A percentile compares a stretch with the other conserved stretches of the same genome.
These are phyloP conservation scores for Megathymus violae DNA, from an alignment of 1,140 invertebrate species.

Conservation along the genomic window DNA sequence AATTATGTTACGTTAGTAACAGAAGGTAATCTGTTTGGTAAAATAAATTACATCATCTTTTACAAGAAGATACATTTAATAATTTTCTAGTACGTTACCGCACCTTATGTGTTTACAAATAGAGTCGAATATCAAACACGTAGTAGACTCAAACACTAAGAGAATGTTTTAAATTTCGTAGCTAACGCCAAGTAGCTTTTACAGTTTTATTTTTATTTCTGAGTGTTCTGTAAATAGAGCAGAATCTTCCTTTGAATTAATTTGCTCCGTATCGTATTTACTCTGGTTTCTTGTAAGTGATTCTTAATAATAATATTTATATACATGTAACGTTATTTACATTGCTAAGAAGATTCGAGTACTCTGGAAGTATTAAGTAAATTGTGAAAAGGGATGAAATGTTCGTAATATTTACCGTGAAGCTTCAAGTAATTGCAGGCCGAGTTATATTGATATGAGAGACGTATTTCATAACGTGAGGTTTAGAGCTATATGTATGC, in stretches of 20 bases:
- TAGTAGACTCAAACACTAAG: not conserved
- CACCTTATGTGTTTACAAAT: not conserved
- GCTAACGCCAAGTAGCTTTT: not conserved
- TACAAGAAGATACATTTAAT: not conserved
- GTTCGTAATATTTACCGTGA: too few relatives aligned
- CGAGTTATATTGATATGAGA: too few relatives aligned
- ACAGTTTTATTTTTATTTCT: conserved; percentile 1
- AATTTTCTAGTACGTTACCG: not conserved
- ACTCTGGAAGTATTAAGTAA: too few relatives aligned
- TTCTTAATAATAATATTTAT: not conserved
- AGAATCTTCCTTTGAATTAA: conserved; percentile 12
- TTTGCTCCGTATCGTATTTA: conserved; percentile 2
- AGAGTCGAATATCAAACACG: not conserved
- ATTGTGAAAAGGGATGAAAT: too few relatives aligned
- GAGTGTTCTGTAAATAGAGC: conserved; percentile 25
- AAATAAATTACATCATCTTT: not conserved
- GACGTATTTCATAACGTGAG: too few relatives aligned
- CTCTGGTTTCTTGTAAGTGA: not conserved
- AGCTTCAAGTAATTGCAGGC: too few relatives aligned
- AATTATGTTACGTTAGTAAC: not conserved
- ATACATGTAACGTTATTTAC: conserved; percentile 14
- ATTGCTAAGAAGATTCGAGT: not conserved
- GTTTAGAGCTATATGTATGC: too few relatives aligned
- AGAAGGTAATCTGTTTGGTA: not conserved
- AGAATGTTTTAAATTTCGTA: conserved; percentile 9